phyloP scores from a whole-genome alignment of 2,888 invertebrate species.

The Temnothorax unifasciatus region DNA sequence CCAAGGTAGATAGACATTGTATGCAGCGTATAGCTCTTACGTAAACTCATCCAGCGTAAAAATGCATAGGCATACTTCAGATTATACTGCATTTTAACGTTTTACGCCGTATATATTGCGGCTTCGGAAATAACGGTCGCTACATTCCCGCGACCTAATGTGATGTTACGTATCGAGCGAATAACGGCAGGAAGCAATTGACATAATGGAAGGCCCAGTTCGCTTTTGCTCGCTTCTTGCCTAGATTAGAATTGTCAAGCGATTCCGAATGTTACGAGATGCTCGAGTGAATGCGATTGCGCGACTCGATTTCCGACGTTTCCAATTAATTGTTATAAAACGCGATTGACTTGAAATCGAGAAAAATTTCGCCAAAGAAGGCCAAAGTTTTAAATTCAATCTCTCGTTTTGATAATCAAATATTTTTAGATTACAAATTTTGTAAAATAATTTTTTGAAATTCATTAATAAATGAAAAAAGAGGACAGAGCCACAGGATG shows the following conservation, averaged over 20 bases:
- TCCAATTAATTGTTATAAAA: not conserved
- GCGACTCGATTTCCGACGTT: not conserved
- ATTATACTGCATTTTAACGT: conserved; percentile 21
- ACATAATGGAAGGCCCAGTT: conserved; percentile 53
- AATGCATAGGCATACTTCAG: not conserved
- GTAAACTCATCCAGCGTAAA: conserved; percentile 40
- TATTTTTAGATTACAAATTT: too few relatives aligned
- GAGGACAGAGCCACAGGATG: too few relatives aligned
- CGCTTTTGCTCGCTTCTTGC: conserved; percentile 65
- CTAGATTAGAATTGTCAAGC: conserved; percentile 9
- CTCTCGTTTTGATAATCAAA: too few relatives aligned
- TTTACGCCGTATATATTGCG: conserved; percentile 1
- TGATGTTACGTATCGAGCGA: conserved; percentile 47
- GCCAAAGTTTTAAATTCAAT: not conserved
- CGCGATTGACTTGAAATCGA: not conserved
- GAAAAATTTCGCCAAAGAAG: not conserved
- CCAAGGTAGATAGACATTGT: conserved; percentile 52
- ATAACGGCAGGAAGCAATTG: conserved; percentile 57
- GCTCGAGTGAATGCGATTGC: not conserved
- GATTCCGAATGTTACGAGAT: not conserved
- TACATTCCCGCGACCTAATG: conserved; percentile 19
- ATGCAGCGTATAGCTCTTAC: conserved; percentile 24
- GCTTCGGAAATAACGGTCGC: conserved; percentile 26
- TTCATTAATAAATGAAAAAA: too few relatives aligned
- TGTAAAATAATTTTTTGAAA: not conserved